phyloP scores from a whole-genome alignment of 2,113 vertebrate genomes.

The Myocastor coypus region DNA sequence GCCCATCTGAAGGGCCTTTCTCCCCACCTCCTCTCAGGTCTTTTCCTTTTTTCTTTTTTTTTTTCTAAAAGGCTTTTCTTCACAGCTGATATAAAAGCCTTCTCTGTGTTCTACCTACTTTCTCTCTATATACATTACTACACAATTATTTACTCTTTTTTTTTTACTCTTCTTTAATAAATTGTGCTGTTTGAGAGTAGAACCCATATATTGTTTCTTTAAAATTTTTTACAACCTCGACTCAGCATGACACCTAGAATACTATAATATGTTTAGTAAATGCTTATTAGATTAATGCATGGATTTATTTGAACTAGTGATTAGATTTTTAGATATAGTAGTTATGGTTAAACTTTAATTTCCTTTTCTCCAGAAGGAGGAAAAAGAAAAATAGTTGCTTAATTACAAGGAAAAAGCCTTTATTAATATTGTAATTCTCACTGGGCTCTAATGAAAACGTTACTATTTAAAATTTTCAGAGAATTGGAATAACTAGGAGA shows the following conservation, averaged over 20 bases:
- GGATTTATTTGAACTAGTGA: constrained; percentile 57
- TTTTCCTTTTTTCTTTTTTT: too few species aligned
- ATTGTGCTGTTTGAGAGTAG: background rate
- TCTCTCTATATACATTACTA: constrained; percentile 34
- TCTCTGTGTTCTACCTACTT: constrained; percentile 17
- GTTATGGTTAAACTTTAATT: constrained; percentile 59
- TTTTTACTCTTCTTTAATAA: constrained; percentile 46
- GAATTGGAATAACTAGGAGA: constrained; percentile 24
- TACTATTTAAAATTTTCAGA: constrained; percentile 40
- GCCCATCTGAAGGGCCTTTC: background rate
- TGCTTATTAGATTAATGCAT: constrained; percentile 26
- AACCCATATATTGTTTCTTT: background rate
- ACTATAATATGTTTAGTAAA: background rate
- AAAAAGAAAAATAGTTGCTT: constrained; percentile 45
- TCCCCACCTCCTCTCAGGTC: background rate
- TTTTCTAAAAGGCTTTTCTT: background rate
- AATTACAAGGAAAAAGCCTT: background rate
- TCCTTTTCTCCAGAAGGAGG: constrained; percentile 31
- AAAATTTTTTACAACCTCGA: background rate
- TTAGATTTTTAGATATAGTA: constrained; percentile 40
- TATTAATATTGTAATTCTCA: constrained; percentile 34
- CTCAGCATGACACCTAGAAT: constrained; percentile 26
- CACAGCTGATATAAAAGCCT: background rate
- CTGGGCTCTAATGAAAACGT: constrained; percentile 28
- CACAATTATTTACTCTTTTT: constrained; percentile 17